These are phyloP conservation scores for Galaxias olidus DNA, from an alignment of 2,797 vertebrate species.

Conservation along the genomic window DNA sequence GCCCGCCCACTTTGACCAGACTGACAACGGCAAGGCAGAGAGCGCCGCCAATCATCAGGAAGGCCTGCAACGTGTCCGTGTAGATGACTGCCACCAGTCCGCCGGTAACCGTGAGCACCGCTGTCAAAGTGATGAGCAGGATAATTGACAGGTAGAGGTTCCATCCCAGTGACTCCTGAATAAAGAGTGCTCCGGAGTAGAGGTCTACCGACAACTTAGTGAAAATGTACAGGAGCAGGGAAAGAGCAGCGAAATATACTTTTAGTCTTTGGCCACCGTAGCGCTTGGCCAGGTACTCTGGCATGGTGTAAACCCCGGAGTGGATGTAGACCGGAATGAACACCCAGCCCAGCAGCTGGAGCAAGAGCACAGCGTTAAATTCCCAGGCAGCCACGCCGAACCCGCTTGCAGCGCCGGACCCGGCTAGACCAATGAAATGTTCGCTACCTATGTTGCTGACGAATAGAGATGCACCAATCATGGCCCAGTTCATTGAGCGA, in stretches of 20 bases:
- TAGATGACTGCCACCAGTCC: constrained; percentile 87
- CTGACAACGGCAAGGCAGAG: constrained; percentile 82
- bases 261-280: constrained; percentile 85
- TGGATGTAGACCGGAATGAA: constrained; percentile 86
- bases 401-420: constrained; percentile 84
- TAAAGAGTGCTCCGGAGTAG: constrained; percentile 84
- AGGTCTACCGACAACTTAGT: constrained; percentile 87
- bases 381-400: constrained; percentile 85
- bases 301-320: constrained; percentile 85
- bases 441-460: constrained; percentile 89
- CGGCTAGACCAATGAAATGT: constrained; percentile 87
- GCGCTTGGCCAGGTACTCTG: constrained; percentile 84
- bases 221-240: constrained; percentile 85
- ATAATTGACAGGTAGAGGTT: constrained; percentile 85
- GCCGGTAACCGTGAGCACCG: constrained; percentile 82
- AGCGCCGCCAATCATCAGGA: constrained; percentile 83
- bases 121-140: constrained; percentile 83
- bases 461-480: constrained; percentile 84
- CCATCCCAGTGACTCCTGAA: constrained; percentile 85
- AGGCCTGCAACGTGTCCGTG: constrained; percentile 82
- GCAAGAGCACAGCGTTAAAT: constrained; percentile 84
- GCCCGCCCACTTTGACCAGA: constrained; percentile 79
- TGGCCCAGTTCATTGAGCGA: constrained; percentile 85
- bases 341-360: constrained; percentile 85
- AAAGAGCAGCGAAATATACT: constrained; percentile 82